Evolutionary conservation across 2,113 vertebrate genomes (phyloP), one percentile per base, ranked within the genome.

Genomic region (Empidonax alnorum): DNA sequence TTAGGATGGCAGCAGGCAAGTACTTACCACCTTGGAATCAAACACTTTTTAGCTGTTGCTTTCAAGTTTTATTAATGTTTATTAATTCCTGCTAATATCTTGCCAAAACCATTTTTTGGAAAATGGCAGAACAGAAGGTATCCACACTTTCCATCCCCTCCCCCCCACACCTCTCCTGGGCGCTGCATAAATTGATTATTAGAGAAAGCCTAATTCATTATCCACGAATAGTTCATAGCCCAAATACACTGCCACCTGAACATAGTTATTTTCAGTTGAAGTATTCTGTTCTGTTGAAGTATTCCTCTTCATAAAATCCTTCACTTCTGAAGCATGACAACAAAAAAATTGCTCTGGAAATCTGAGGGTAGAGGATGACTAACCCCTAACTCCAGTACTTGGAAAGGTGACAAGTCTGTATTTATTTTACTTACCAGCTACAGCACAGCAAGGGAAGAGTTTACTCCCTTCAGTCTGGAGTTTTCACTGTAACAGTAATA

Each of bases 181-280:
- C 77, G 71, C 41, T 69, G 77, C 39, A 93, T 37, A 84, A 84
- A 90, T n/a, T 63, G 52, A 59, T 87, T 92, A 88, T 66, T 74
- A 94, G 67, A 46, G 41, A 81, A 96, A 80, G 33, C 14, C 33
- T 65, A 90, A 81, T 75, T 80, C 14, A 71, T 93, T 92, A 66
- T 52, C 66, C 68, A 66, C 62, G 67, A 72, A 67, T 56, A 61
- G 52, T 59, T 94, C 66, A 56, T 71, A 94, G 93, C 35, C 31
- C 47, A 87, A 94, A 94, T 55, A 37, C 42, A 56, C 42, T 55
- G n/a, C 37, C 42, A 90, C 47, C 67, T 63, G 87, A 76, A 77
- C 31, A 81, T 23, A 12, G 39, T 67, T 83, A 53, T 58, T 83
- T 86, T 68, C 14, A 11, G 77, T 33, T 67, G 49, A 62, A 53